Percentiles rank a stretch among this genome's conserved stretches.
phyloP scores from a whole-genome alignment of 2,113 vertebrate genomes.

The Calonectris borealis region DNA sequence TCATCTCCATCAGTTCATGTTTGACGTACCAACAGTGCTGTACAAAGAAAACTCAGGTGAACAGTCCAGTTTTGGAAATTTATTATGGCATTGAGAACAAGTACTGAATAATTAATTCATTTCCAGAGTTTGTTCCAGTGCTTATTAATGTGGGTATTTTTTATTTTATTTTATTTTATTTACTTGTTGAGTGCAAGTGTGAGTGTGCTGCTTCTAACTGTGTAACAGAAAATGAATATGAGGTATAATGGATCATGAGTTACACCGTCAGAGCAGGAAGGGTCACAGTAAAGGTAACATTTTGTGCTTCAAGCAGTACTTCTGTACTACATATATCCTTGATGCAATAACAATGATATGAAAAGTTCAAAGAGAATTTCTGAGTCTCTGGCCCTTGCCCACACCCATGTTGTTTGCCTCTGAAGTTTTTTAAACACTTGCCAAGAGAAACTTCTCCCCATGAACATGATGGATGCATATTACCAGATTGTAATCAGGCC shows the following conservation, averaged over 20 bases:
- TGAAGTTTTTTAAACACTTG: neutral
- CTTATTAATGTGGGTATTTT: neutral
- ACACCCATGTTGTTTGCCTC: neutral
- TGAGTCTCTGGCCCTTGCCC: neutral
- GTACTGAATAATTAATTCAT: neutral
- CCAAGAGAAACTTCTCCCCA: neutral
- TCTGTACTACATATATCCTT: neutral
- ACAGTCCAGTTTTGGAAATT: neutral
- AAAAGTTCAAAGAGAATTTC: neutral
- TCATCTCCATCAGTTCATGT: too few relatives aligned
- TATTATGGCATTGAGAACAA: neutral
- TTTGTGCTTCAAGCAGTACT: neutral
- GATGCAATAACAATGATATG: neutral
- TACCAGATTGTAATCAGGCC: neutral
- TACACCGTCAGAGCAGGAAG: neutral
- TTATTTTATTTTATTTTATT: neutral
- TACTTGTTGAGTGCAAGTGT: neutral
- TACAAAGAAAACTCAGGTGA: too few relatives aligned
- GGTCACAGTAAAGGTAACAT: neutral
- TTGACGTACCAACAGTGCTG: neutral
- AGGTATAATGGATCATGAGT: neutral
- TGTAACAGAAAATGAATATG: rapidly evolving
- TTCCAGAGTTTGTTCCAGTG: neutral
- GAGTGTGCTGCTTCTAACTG: neutral
- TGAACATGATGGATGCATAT: neutral